Evolutionary conservation across 2,797 vertebrate species (phyloP).

Genomic region (Vultur gryphus): DNA sequence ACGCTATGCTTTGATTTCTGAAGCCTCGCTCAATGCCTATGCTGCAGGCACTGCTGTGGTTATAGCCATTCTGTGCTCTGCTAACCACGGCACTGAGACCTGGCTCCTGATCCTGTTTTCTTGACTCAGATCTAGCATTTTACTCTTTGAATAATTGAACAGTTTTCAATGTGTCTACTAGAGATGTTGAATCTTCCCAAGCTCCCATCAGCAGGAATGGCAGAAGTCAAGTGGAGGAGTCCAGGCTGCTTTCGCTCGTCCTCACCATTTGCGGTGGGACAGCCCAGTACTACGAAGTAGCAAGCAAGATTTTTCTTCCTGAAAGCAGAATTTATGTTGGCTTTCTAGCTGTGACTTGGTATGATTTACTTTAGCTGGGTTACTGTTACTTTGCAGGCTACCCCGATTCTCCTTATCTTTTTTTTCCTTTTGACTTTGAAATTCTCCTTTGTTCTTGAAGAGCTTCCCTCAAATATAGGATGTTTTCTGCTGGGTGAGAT

Average conservation of each 20-base stretch:
- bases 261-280: not conserved
- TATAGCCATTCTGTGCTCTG: not conserved
- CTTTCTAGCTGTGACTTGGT: not conserved
- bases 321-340: not conserved
- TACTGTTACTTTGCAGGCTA: not conserved
- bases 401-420: not conserved
- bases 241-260: not conserved
- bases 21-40: not conserved
- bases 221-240: not conserved
- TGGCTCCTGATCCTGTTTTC: not conserved
- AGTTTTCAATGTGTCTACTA: fast-evolving
- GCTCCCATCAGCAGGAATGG: not conserved
- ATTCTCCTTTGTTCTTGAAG: not conserved
- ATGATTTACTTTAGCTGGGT: not conserved
- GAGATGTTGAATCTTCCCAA: not conserved
- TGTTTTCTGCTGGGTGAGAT: not conserved
- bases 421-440: not conserved
- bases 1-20: not conserved
- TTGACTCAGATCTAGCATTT: not conserved
- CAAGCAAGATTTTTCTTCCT: not conserved
- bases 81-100: not conserved
- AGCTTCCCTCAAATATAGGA: not conserved
- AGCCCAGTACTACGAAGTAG: not conserved
- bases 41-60: not conserved
- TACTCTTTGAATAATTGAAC: not conserved